These are phyloP conservation scores for Gonioctena quinquepunctata DNA, from an alignment of 1,140 invertebrate species.

Conservation along the genomic window DNA sequence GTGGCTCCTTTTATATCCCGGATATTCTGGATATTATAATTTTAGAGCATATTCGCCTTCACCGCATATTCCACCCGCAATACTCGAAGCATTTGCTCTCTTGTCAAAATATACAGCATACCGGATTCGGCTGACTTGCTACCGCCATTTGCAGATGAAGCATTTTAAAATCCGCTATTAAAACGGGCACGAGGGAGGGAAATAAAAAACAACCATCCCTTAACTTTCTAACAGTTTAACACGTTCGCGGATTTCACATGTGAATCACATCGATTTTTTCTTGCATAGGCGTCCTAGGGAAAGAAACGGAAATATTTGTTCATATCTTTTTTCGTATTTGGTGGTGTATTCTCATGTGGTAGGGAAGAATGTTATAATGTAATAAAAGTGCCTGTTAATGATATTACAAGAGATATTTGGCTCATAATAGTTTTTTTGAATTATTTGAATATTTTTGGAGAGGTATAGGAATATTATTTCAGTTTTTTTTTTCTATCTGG, in stretches of 20 bases:
- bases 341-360: too few species aligned
- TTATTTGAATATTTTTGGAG: too few species aligned
- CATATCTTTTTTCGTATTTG: too few species aligned
- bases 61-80: neutral
- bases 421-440: too few species aligned
- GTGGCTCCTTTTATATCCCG: conserved; percentile 5
- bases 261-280: neutral
- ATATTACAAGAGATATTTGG: too few species aligned
- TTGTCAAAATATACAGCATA: neutral
- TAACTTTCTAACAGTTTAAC: conserved; percentile 10
- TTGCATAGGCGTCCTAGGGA: too few species aligned
- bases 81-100: neutral
- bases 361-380: too few species aligned
- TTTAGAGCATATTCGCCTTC: neutral
- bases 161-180: conserved; percentile 7
- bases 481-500: too few species aligned
- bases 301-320: too few species aligned
- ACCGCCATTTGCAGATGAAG: conserved; percentile 3
- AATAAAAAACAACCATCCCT: neutral
- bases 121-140: neutral
- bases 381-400: too few species aligned
- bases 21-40: conserved; percentile 8
- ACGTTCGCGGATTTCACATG: neutral
- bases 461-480: too few species aligned
- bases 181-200: neutral